Evolutionary conservation across 2,797 vertebrate genomes (phyloP).

Genomic region (Coregonus sp.): DNA sequence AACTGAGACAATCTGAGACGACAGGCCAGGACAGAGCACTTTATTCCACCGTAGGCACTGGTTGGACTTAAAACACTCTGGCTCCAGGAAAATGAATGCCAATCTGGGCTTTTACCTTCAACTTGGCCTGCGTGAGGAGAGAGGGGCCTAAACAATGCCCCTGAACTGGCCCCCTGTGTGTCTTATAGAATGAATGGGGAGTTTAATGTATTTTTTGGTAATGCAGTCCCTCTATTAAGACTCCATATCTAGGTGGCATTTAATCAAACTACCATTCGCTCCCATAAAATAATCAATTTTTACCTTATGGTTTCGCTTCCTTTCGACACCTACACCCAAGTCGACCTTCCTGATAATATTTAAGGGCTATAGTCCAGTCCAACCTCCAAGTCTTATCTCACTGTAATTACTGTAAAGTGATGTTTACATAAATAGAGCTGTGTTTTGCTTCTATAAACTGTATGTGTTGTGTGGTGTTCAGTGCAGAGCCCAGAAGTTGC

Average conservation of each 20-base stretch:
- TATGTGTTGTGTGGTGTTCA: neutral
- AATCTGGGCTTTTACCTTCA: conserved; percentile 65
- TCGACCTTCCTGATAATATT: neutral
- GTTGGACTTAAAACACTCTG: conserved; percentile 56
- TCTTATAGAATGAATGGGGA: conserved; percentile 60
- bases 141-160: too few relatives aligned
- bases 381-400: neutral
- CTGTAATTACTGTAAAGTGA: neutral
- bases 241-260: conserved; percentile 62
- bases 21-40: conserved; percentile 68
- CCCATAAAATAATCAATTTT: conserved; percentile 72
- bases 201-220: conserved; percentile 64
- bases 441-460: neutral
- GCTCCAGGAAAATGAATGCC: conserved; percentile 66
- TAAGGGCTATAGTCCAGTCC: neutral
- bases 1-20: conserved; percentile 56
- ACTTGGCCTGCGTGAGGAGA: conserved; percentile 46
- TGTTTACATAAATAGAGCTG: neutral
- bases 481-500: conserved; percentile 17
- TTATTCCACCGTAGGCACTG: conserved; percentile 70
- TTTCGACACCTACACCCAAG: conserved; percentile 36
- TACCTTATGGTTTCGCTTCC: conserved; percentile 49
- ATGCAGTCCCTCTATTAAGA: conserved; percentile 37
- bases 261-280: conserved; percentile 67
- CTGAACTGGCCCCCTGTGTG: conserved; percentile 47